Percentiles rank a stretch among this genome's conserved stretches.
phyloP scores from a whole-genome alignment of 2,888 invertebrate genomes.

The Drosophila multiciliata region DNA sequence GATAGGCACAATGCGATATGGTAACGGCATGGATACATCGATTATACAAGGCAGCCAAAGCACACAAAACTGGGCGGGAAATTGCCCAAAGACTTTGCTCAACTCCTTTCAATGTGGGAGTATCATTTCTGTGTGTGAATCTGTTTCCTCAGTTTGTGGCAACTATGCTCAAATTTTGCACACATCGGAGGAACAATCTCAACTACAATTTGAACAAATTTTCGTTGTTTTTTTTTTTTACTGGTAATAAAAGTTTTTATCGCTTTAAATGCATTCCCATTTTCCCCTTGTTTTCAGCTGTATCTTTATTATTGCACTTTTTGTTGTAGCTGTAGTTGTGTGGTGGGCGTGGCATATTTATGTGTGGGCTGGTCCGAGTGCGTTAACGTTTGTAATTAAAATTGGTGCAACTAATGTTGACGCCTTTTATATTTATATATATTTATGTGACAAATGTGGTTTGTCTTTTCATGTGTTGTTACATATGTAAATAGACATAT shows the following conservation, averaged over 20 bases:
- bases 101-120: constrained; percentile 16
- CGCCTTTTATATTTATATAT: constrained; percentile 38
- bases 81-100: constrained; percentile 39
- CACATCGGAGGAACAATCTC: constrained; percentile 27
- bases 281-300: background rate
- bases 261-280: constrained; percentile 54
- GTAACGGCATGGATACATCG: constrained; percentile 81
- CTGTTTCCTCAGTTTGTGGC: constrained; percentile 19
- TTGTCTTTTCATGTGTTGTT: constrained; percentile 13
- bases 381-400: constrained; percentile 63
- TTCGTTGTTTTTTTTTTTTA: constrained; percentile 11
- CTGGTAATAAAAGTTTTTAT: constrained; percentile 73
- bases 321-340: constrained; percentile 12
- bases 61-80: constrained; percentile 37
- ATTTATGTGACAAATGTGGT: constrained; percentile 60
- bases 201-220: constrained; percentile 12
- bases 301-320: constrained; percentile 22
- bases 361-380: constrained; percentile 9
- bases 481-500: constrained; percentile 8
- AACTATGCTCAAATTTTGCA: constrained; percentile 57
- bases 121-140: constrained; percentile 6
- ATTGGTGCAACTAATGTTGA: constrained; percentile 46
- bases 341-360: constrained; percentile 47
- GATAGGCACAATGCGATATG: constrained; percentile 65
- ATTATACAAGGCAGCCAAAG: constrained; percentile 74